Conservation (phyloP, 2,888 invertebrate genomes). For the Pollenia amentaria region DNA sequence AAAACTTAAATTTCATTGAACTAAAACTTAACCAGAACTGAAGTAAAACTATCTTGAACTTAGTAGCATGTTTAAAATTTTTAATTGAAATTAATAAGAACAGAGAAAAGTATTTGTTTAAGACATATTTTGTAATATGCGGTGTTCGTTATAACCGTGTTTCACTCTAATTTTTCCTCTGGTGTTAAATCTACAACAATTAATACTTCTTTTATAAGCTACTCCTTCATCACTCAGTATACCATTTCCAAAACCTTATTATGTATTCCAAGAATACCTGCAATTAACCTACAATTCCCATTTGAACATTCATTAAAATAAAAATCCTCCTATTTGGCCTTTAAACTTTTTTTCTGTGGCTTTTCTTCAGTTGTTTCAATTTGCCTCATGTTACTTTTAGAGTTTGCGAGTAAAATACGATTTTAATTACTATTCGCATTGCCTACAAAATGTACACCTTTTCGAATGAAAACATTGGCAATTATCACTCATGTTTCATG, state of each 20-base stretch:
- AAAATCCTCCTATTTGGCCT: background rate
- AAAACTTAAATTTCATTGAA: too few species aligned
- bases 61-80: too few species aligned
- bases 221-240: too few species aligned
- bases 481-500: background rate
- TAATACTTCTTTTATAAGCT: too few species aligned
- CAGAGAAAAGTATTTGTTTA: too few species aligned
- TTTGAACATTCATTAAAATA: background rate
- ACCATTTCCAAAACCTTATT: background rate
- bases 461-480: background rate
- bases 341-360: background rate
- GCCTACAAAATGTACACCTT: constrained; percentile 25
- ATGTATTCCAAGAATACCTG: constrained; percentile 12
- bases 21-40: too few species aligned
- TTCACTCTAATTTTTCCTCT: too few species aligned
- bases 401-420: background rate
- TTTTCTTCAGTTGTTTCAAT: background rate
- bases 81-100: too few species aligned
- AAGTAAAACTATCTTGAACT: too few species aligned
- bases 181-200: too few species aligned
- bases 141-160: too few species aligned
- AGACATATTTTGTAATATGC: too few species aligned
- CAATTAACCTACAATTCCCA: constrained; percentile 30
- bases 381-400: background rate
- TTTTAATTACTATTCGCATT: constrained; percentile 13